phyloP scores from a whole-genome alignment of 2,888 invertebrate species.

The Pammene aurita region DNA sequence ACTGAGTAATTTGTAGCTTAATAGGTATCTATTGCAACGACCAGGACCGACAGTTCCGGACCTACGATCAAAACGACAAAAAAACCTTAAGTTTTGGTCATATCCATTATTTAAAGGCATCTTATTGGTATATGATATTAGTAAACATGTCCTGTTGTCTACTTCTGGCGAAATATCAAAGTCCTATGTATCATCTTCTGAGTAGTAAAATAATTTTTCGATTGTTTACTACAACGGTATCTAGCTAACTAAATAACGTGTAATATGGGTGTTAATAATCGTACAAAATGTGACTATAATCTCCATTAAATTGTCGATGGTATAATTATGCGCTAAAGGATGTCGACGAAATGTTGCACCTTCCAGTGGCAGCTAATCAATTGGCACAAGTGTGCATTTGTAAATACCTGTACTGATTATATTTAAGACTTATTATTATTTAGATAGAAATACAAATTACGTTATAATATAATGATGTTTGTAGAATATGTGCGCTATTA shows the following conservation, averaged over 20 bases:
- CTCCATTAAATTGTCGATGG: constrained; percentile 63
- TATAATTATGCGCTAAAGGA: constrained; percentile 53
- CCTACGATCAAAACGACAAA: constrained; percentile 54
- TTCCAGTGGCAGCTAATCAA: constrained; percentile 76
- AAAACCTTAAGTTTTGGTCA: constrained; percentile 44
- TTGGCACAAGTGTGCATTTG: constrained; percentile 70
- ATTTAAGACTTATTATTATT: constrained; percentile 67
- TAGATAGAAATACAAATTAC: constrained; percentile 61
- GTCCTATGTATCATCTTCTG: constrained; percentile 39
- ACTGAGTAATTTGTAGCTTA: constrained; percentile 80
- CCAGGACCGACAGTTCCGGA: constrained; percentile 51
- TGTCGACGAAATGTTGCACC: constrained; percentile 59
- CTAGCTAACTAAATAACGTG: constrained; percentile 46
- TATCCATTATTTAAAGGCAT: constrained; percentile 35
- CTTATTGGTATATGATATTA: constrained; percentile 33
- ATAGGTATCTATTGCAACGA: constrained; percentile 66
- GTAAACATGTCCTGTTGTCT: constrained; percentile 37
- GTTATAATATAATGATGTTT: constrained; percentile 38
- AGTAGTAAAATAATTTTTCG: constrained; percentile 48
- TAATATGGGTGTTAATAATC: constrained; percentile 62
- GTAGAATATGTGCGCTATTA: constrained; percentile 32
- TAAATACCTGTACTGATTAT: constrained; percentile 74
- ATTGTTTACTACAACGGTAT: constrained; percentile 53
- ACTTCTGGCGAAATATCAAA: constrained; percentile 40
- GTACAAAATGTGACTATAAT: constrained; percentile 81